Conservation (phyloP, 2,113 vertebrate genomes). For the Pelobates fuscus region DNA sequence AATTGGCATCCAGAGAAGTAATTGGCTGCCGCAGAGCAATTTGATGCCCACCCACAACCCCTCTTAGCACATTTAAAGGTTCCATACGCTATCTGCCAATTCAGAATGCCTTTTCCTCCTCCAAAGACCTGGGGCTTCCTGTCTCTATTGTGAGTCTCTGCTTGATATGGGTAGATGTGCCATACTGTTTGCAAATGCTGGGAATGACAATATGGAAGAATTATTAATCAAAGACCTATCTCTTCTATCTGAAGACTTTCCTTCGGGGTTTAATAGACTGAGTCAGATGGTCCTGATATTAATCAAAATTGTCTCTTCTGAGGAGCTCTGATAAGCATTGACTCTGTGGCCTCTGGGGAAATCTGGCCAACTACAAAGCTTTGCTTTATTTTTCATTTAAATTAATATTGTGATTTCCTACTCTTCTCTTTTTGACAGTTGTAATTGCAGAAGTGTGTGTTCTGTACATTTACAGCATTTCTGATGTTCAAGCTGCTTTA, state of each 20-base stretch:
- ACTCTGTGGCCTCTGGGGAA: conserved; percentile 70
- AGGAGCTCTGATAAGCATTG: conserved; percentile 76
- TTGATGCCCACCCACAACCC: conserved; percentile 18
- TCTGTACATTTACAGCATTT: conserved; percentile 56
- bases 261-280: conserved; percentile 77
- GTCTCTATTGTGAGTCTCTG: conserved; percentile 51
- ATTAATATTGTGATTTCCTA: conserved; percentile 60
- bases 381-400: conserved; percentile 68
- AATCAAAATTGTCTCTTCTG: conserved; percentile 81
- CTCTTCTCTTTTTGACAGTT: conserved; percentile 32
- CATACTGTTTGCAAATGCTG: conserved; percentile 64
- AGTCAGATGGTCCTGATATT: conserved; percentile 79
- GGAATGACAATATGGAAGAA: conserved; percentile 73
- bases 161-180: conserved; percentile 53
- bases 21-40: conserved; percentile 36
- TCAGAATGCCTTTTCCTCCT: conserved; percentile 42
- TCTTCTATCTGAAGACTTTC: conserved; percentile 77
- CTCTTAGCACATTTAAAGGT: conserved; percentile 15
- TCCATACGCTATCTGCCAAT: not conserved
- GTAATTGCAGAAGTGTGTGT: conserved; percentile 49
- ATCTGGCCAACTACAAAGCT: conserved; percentile 73
- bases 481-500: conserved; percentile 49
- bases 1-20: conserved; percentile 35
- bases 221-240: conserved; percentile 81
- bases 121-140: conserved; percentile 59